Percentiles rank a stretch among this genome's conserved stretches.
Conservation (phyloP, 2,113 vertebrate genomes). For the Melanerpes aurifrons region DNA sequence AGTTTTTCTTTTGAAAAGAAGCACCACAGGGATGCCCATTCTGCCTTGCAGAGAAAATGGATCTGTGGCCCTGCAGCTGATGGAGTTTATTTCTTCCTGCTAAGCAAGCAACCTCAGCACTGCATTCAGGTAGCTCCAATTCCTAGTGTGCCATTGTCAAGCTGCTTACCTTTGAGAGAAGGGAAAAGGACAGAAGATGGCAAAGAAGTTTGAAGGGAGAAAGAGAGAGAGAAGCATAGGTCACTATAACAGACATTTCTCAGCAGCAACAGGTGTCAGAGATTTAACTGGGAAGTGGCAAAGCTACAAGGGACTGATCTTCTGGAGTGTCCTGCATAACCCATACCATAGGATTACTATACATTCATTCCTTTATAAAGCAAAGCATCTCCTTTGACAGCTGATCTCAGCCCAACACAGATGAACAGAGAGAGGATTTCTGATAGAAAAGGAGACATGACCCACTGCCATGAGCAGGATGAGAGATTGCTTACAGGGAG, state of each 20-base stretch:
- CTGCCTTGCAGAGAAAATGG: neutral
- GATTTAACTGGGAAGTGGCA: neutral
- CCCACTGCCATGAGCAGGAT: neutral
- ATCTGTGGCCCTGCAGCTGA: neutral
- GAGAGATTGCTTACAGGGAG: neutral
- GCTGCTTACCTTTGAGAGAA: neutral
- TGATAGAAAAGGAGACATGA: neutral
- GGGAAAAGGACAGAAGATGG: neutral
- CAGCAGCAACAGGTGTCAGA: neutral
- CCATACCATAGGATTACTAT: neutral
- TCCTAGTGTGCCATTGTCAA: neutral
- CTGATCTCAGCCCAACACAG: neutral
- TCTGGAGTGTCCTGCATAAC: neutral
- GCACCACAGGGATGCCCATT: neutral
- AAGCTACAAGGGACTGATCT: neutral
- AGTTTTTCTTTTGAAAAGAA: neutral
- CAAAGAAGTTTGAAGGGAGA: neutral
- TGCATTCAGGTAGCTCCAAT: neutral
- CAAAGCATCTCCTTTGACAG: neutral
- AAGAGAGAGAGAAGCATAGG: neutral
- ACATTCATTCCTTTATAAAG: neutral
- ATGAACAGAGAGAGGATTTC: neutral
- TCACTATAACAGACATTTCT: neutral
- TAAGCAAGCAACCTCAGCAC: neutral
- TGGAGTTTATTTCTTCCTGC: neutral